A percentile compares a stretch with the other conserved stretches of the same genome.
Evolutionary conservation across 2,113 vertebrate genomes (phyloP).

Genomic region (rabbit (Oryctolagus cuniculus)): DNA sequence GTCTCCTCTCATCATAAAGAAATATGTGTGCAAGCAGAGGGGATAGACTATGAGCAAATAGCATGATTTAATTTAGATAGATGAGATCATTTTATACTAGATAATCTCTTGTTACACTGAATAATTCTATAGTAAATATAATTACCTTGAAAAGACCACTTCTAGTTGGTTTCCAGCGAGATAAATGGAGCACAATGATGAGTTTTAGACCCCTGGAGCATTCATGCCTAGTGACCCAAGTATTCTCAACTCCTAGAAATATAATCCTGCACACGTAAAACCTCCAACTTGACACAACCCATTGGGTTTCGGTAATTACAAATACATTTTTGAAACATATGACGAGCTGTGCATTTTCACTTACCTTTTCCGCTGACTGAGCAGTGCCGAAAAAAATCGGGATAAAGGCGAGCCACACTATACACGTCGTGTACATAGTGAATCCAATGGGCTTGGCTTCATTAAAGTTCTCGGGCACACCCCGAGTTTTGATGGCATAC

Average conservation of each 20-base stretch:
- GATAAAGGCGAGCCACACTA: slow-evolving; percentile 98
- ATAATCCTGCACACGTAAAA: neutral
- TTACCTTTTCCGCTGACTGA: slow-evolving; percentile 98
- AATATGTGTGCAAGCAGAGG: neutral
- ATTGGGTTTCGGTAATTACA: neutral
- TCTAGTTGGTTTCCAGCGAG: neutral
- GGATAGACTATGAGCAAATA: neutral
- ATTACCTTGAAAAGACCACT: neutral
- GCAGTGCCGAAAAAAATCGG: slow-evolving; percentile 99
- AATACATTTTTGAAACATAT: neutral
- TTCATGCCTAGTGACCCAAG: neutral
- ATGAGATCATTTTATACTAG: neutral
- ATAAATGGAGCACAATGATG: neutral
- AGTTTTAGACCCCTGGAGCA: neutral
- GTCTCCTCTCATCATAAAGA: neutral
- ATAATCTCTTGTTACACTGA: neutral
- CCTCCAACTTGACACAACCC: neutral
- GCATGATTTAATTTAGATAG: neutral
- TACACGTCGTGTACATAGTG: slow-evolving; percentile 99
- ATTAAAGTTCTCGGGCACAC: slow-evolving; percentile 98
- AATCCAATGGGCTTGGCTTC: slow-evolving; percentile 99
- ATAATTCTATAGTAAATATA: neutral
- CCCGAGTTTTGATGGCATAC: slow-evolving; percentile 98
- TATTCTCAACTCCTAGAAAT: neutral
- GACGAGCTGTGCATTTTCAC: slow-evolving; percentile 63